Conservation (phyloP, 2,888 invertebrate genomes). For the Pyrrhia umbra region DNA sequence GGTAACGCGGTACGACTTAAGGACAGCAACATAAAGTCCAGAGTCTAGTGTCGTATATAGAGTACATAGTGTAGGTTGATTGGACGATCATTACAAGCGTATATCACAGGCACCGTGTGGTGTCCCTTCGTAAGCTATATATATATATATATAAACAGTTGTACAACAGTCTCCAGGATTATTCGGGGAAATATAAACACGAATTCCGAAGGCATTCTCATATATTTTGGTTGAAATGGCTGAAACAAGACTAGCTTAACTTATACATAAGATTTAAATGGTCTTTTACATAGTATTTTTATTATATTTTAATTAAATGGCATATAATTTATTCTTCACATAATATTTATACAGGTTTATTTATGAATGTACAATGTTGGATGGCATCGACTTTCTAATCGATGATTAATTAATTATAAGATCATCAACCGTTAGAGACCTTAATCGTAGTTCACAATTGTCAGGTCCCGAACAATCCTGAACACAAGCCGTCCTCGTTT, state of each 20-base stretch:
- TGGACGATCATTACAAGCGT: conserved; percentile 89
- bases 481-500: conserved; percentile 65
- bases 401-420: conserved; percentile 15
- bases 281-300: conserved; percentile 51
- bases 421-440: conserved; percentile 9
- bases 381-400: conserved; percentile 45
- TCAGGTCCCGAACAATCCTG: conserved; percentile 58
- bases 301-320: conserved; percentile 24
- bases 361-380: conserved; percentile 42
- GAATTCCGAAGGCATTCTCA: conserved; percentile 51
- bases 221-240: conserved; percentile 45
- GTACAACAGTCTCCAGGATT: conserved; percentile 63
- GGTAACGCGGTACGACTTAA: conserved; percentile 51
- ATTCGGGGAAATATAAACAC: conserved; percentile 55
- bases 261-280: conserved; percentile 43
- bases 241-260: conserved; percentile 48
- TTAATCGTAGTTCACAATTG: conserved; percentile 16
- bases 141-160: conserved; percentile 67
- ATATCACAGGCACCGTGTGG: conserved; percentile 84
- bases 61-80: conserved; percentile 74
- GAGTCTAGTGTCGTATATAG: conserved; percentile 66
- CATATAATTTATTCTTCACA: conserved; percentile 47
- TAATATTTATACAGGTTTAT: conserved; percentile 41
- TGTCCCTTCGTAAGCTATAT: conserved; percentile 80
- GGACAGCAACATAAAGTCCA: conserved; percentile 62